Conservation (phyloP, 2,797 vertebrate genomes). For the Phataginus tricuspis region DNA sequence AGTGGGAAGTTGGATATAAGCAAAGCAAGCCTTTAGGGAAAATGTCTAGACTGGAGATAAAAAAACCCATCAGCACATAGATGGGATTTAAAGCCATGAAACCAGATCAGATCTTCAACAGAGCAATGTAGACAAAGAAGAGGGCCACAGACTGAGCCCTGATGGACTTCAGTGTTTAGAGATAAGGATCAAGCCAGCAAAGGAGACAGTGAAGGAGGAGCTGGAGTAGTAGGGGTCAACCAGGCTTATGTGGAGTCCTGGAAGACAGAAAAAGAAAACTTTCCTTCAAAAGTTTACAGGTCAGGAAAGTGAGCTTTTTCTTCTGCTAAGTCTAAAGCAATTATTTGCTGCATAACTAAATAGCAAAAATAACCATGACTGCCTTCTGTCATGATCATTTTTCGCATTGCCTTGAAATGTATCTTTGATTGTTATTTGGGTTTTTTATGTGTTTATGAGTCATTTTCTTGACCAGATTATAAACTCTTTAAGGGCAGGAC, state of each 20-base stretch:
- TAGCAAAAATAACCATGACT: slow-evolving; percentile 37
- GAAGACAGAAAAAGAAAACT: not conserved
- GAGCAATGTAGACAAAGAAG: not conserved
- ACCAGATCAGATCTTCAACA: not conserved
- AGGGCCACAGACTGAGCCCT: not conserved
- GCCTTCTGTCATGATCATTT: slow-evolving; percentile 35
- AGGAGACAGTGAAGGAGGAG: not conserved
- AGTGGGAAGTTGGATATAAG: not conserved
- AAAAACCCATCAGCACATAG: not conserved
- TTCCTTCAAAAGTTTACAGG: not conserved
- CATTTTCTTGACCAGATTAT: slow-evolving; percentile 58
- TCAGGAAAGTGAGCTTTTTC: not conserved
- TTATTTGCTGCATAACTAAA: slow-evolving; percentile 34
- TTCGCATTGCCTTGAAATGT: not conserved
- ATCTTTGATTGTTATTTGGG: slow-evolving; percentile 43
- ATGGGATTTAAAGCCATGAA: not conserved
- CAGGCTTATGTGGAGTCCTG: not conserved
- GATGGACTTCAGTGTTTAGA: not conserved
- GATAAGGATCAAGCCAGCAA: not conserved
- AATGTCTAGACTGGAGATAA: not conserved
- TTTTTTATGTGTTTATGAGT: slow-evolving; percentile 1
- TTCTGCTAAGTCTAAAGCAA: not conserved
- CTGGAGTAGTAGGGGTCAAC: not conserved
- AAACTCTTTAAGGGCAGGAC: slow-evolving; percentile 7
- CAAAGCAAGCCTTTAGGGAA: not conserved